Evolutionary conservation across 2,797 vertebrate species (phyloP).

Genomic region (Phoebastria nigripes): DNA sequence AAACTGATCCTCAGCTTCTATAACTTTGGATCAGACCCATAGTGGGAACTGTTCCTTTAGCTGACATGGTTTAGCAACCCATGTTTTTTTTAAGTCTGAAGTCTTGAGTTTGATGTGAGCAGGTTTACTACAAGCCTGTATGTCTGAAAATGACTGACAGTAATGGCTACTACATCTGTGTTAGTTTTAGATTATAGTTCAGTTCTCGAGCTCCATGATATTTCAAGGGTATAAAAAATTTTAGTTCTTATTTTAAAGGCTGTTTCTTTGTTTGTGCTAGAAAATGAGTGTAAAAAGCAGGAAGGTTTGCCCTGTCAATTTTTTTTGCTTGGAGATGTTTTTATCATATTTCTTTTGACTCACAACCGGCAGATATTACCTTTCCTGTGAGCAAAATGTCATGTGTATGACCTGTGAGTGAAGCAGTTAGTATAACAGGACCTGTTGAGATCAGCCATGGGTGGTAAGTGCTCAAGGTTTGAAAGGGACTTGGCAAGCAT

Average conservation of each 20-base stretch:
- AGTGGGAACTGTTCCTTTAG: background rate
- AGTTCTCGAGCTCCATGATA: background rate
- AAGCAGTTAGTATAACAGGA: background rate
- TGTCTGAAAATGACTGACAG: background rate
- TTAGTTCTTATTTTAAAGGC: background rate
- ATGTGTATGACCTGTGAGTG: background rate
- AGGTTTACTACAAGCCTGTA: background rate
- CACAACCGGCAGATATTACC: background rate
- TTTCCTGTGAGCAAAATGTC: background rate
- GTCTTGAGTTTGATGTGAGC: background rate
- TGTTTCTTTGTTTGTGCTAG: background rate
- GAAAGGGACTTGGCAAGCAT: background rate
- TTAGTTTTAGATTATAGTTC: background rate
- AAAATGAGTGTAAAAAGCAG: background rate
- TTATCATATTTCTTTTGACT: background rate
- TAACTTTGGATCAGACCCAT: background rate
- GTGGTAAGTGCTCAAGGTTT: background rate
- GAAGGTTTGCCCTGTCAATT: background rate
- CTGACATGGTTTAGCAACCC: background rate
- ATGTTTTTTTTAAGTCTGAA: background rate
- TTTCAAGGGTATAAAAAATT: background rate
- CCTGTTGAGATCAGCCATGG: background rate
- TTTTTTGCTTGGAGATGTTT: background rate
- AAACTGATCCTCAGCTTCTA: background rate
- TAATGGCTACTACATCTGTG: background rate